Evolutionary conservation across 2,888 invertebrate species (phyloP).

Genomic region (Ganaspis brasiliensis): DNA sequence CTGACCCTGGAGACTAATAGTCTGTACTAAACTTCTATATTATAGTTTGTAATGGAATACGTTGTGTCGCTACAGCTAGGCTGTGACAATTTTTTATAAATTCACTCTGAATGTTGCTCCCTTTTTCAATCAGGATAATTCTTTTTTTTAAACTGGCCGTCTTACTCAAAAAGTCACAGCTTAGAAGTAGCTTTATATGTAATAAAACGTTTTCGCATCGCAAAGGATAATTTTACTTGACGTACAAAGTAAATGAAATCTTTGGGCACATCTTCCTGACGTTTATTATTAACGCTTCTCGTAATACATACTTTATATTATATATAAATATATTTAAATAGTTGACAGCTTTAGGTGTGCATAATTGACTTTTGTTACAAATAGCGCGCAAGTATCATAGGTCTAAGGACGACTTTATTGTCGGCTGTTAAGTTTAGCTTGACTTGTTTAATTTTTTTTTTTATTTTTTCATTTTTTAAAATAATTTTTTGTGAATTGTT

Average conservation of each 20-base stretch:
- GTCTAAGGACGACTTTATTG: slow-evolving; percentile 25
- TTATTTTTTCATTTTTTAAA: not conserved
- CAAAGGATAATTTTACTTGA: not conserved
- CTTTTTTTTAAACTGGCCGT: no score
- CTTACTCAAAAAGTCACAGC: slow-evolving; percentile 17
- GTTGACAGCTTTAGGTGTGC: slow-evolving; percentile 25
- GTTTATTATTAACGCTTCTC: slow-evolving; percentile 39
- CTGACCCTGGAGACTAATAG: slow-evolving; percentile 50
- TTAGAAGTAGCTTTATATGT: slow-evolving; percentile 34
- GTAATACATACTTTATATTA: slow-evolving; percentile 41
- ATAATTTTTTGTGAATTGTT: slow-evolving; percentile 5
- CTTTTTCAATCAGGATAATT: not conserved
- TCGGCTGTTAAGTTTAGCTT: slow-evolving; percentile 33
- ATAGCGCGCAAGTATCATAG: slow-evolving; percentile 22
- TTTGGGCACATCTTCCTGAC: slow-evolving; percentile 13
- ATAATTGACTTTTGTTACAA: slow-evolving; percentile 28
- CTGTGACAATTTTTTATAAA: slow-evolving; percentile 26
- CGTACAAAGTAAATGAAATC: not conserved
- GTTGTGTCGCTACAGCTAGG: slow-evolving; percentile 30
- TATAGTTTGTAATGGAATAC: slow-evolving; percentile 61
- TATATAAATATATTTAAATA: slow-evolving; percentile 27
- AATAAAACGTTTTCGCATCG: slow-evolving; percentile 26
- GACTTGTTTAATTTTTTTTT: slow-evolving; percentile 9
- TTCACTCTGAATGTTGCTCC: slow-evolving; percentile 18
- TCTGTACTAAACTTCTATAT: slow-evolving; percentile 57